Evolutionary conservation across 2,113 vertebrate species (phyloP), one percentile per base, ranked within the genome.

Genomic region (Forbesichthys papilliferus): DNA sequence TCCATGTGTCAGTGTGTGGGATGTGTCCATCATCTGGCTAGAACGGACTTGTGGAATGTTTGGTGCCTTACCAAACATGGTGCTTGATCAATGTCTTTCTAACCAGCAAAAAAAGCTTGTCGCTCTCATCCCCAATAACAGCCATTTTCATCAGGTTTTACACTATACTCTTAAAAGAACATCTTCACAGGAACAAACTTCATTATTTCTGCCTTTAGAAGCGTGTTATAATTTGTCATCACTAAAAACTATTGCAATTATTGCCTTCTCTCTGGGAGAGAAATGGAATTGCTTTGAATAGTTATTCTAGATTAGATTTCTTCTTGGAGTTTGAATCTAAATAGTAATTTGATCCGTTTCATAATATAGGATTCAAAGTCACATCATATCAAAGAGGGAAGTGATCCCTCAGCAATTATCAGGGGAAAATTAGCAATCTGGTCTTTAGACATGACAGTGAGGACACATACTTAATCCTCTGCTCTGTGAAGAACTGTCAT

Each of bases 391-490:
- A 72, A 18, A 75, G 27, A 82, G 64, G 34, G 20, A 48, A 64
- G 78, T 75, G 66, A 81, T 82, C 64, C 68, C 71, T 76, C 48
- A 75, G 78, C 71, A 83, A 78, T 85, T 77, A 82, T 51, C 47
- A 61, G 51, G 52, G 78, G 66, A 61, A 66, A 74, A 67, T 80
- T 75, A 63, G 56, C 77, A 82, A 62, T 52, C 73, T 80, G 68
- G 72, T 84, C 55, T 81, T 64, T 75, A 69, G 75, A 78, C 66
- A 78, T 64, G 79, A 86, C 71, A 63, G 74, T 20, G 69, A 77
- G 56, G 81, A 64, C 82, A 85, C 75, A 81, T 8, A 63, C 54
- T 78, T 87, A 81, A 88, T 88, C 84, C 78, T 71, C 46, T 11
- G 73, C 74, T 5, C 42, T 68, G 54, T 61, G 61, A 64, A 75